phyloP scores from a whole-genome alignment of 2,113 vertebrate genomes.

The Lophotis ruficrista region DNA sequence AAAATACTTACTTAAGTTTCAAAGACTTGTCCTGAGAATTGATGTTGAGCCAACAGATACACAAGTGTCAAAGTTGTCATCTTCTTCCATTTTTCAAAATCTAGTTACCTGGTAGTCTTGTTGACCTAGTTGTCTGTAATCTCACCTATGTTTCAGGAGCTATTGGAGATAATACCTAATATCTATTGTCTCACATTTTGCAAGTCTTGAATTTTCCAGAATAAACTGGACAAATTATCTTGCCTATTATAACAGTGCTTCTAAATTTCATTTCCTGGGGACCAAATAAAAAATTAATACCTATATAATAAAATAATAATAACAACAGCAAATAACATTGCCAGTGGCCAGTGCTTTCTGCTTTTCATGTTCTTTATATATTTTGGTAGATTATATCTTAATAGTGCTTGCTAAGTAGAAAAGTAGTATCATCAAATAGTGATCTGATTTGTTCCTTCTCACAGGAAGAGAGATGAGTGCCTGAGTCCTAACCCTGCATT shows the following conservation, averaged over 20 bases:
- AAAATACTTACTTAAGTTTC: neutral
- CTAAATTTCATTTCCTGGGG: neutral
- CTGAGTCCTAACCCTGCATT: neutral
- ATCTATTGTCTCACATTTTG: neutral
- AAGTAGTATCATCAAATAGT: neutral
- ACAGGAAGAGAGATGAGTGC: slow-evolving; percentile 36
- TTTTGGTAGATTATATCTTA: neutral
- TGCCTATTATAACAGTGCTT: neutral
- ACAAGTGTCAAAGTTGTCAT: neutral
- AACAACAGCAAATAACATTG: neutral
- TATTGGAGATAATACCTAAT: neutral
- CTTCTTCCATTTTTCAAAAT: neutral
- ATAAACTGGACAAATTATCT: neutral
- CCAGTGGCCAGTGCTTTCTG: neutral
- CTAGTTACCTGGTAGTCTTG: too few species aligned
- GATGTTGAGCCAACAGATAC: neutral
- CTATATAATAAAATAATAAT: neutral
- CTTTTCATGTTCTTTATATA: neutral
- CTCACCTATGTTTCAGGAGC: neutral
- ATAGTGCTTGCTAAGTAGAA: slow-evolving; percentile 28
- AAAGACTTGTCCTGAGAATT: neutral
- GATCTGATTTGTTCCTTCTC: slow-evolving; percentile 12
- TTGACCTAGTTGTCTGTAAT: neutral
- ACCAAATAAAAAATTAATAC: neutral
- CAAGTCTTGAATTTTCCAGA: neutral